Evolutionary conservation across 92 coral and sea anemone genomes (phyloP), one percentile per base, ranked within the genome.

Genomic region (Siderastrea radians): DNA sequence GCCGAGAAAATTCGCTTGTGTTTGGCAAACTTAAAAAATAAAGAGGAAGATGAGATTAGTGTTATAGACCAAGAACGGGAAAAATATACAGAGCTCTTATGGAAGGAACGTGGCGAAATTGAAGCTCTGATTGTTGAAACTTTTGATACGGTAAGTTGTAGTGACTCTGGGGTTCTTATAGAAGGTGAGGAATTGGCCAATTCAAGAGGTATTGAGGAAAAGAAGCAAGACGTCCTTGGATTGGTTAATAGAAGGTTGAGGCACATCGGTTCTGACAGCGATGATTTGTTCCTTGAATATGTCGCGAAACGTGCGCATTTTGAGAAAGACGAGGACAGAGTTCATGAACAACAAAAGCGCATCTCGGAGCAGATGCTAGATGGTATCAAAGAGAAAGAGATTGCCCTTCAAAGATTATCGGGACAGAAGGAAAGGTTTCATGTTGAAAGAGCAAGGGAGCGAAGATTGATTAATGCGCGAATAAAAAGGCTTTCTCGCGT

Each of bases 281-380:
- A 91, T 67, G 87, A 86, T 13, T 55, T 86, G 15, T 94, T 95
- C 50, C 77, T 85, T n/a, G 93, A 91, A n/a, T 95, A 90, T 77
- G 89, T 95, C 16, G 94, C 90, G 5, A 90, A 87, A 64, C 87
- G 94, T 7, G 93, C 96, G 47, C 94, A 81, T 65, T 88, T 95
- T 47, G 98, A 95, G 63, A 90, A 86, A 86, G 98, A 95, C 47
- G 96, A 95, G 62, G 98, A 95, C 50, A 68, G 96, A 70, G 94
- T 93, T 45, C 89, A 91, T 13, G 98, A 95, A 49, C 96, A 95
- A 17, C 93, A 95, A 52, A 89, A 85, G 64, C 92, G 90, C 54
- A 90, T 95, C n/a, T 93, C 98, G 6, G 96, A 93, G 17, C 95
- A 95, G 14, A 82, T 90, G 67, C 89, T 94, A 43, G 95, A 88